These are phyloP conservation scores for Drosophila ironensis DNA, from an alignment of 1,140 invertebrate species.

Conservation along the genomic window DNA sequence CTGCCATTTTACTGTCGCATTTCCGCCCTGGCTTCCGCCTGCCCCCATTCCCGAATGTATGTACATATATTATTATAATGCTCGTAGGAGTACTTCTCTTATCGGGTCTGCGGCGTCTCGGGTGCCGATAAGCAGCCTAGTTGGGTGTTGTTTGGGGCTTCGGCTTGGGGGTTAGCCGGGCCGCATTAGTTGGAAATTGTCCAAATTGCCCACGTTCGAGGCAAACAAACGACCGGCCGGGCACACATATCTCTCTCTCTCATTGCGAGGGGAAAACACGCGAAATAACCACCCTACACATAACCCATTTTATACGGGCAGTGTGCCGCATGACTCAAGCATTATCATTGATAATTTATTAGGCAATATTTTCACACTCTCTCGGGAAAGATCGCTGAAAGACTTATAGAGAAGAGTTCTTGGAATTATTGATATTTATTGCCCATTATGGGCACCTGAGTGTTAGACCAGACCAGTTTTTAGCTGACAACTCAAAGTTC, in stretches of 20 bases:
- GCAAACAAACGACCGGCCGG: conserved; percentile 6
- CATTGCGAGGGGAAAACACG: conserved; percentile 10
- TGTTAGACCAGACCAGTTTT: no score
- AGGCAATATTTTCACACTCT: no score
- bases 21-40: conserved; percentile 52
- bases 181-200: conserved; percentile 28
- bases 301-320: not conserved
- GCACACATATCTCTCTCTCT: not conserved
- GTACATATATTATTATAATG: conserved; percentile 3
- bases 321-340: not conserved
- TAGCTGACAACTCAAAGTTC: no score
- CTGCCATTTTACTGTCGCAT: conserved; percentile 38
- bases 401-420: no score
- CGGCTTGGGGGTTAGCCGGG: conserved; percentile 1
- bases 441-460: no score
- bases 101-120: conserved; percentile 33
- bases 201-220: conserved; percentile 37
- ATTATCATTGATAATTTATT: no score
- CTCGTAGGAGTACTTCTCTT: conserved; percentile 14
- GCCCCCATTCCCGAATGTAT: conserved; percentile 16
- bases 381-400: no score
- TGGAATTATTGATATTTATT: no score
- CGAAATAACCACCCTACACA: not conserved
- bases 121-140: conserved; percentile 18
- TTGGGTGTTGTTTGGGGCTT: not conserved